Evolutionary conservation across 2,888 invertebrate species (phyloP).

Genomic region (Synergus umbraculus): DNA sequence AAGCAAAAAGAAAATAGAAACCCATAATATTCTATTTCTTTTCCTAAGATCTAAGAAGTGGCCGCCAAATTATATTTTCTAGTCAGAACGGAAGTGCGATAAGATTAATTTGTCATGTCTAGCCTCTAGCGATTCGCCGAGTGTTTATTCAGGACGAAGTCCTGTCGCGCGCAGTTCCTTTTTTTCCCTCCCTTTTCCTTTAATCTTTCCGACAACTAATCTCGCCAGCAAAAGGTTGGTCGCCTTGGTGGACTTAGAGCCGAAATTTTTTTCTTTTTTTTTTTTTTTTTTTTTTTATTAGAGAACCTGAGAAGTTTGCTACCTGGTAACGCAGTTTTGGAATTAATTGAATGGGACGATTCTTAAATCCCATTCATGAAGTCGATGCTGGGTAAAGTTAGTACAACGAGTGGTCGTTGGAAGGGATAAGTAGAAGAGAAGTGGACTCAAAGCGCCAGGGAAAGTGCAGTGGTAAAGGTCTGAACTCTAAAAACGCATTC

Average conservation of each 20-base stretch:
- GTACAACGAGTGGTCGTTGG: constrained; percentile 39
- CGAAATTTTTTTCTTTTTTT: background rate
- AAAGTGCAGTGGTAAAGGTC: constrained; percentile 23
- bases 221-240: constrained; percentile 22
- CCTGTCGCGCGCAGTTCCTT: constrained; percentile 24
- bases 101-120: constrained; percentile 41
- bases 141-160: constrained; percentile 38
- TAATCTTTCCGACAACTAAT: constrained; percentile 40
- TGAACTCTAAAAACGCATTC: constrained; percentile 13
- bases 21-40: background rate
- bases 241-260: background rate
- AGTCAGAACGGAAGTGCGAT: constrained; percentile 35
- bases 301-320: constrained; percentile 32
- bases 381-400: constrained; percentile 38
- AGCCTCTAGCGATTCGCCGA: constrained; percentile 18
- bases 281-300: constrained; percentile 21
- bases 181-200: constrained; percentile 25
- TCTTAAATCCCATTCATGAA: constrained; percentile 41
- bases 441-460: constrained; percentile 28
- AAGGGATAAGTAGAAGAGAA: constrained; percentile 38
- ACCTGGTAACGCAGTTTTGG: constrained; percentile 41
- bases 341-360: constrained; percentile 41
- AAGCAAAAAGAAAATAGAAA: background rate
- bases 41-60: background rate
- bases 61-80: constrained; percentile 15